phyloP scores from a whole-genome alignment of 2,888 invertebrate genomes.

The Drosophila cracens region DNA sequence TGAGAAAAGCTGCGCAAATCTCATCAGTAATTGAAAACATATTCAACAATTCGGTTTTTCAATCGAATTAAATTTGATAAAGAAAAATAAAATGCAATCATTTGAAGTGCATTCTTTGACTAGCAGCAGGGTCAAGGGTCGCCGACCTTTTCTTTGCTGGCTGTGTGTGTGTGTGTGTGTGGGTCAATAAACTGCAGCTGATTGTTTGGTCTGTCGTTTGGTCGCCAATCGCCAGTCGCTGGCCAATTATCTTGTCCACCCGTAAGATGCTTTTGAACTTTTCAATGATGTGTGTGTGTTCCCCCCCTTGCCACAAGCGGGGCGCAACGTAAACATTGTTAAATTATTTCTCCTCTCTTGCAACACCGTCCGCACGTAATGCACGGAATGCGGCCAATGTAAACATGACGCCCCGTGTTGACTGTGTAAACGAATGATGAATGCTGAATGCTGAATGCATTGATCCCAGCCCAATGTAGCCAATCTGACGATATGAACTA shows the following conservation, averaged over 20 bases:
- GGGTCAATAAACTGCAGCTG: conserved; percentile 33
- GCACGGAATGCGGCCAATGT: conserved; percentile 46
- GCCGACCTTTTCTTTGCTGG: background rate
- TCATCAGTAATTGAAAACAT: background rate
- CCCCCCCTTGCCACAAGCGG: conserved; percentile 6
- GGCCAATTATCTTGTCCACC: conserved; percentile 10
- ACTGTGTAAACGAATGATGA: conserved; percentile 47
- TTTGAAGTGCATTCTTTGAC: background rate
- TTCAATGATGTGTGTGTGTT: conserved; percentile 14
- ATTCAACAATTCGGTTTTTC: background rate
- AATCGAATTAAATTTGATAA: background rate
- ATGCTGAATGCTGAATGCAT: conserved; percentile 40
- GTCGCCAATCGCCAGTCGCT: background rate
- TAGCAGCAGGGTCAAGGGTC: background rate
- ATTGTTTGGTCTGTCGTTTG: background rate
- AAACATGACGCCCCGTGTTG: conserved; percentile 41
- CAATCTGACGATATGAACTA: conserved; percentile 11
- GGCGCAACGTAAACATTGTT: conserved; percentile 49
- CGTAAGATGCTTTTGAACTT: conserved; percentile 36
- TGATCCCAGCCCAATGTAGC: conserved; percentile 12
- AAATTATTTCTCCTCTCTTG: conserved; percentile 12
- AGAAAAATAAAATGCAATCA: background rate
- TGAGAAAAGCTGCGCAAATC: background rate
- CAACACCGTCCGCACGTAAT: conserved; percentile 7
- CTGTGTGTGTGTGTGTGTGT: background rate